Evolutionary conservation across 1,140 invertebrate genomes (phyloP).

Genomic region (Adoxophyes honmai): DNA sequence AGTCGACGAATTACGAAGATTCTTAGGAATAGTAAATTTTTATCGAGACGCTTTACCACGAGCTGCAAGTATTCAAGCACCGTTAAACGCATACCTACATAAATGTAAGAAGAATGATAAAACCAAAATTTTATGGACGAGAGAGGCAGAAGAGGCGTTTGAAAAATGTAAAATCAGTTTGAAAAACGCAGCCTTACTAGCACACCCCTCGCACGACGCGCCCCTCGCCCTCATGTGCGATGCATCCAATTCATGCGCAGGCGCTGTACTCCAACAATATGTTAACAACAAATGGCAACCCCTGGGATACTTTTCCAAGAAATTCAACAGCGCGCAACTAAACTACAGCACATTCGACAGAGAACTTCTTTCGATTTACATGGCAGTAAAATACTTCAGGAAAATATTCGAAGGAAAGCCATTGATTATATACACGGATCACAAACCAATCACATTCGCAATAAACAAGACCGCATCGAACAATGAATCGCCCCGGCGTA

Average conservation of each 20-base stretch:
- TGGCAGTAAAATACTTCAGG: conserved; percentile 35
- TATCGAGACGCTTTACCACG: conserved; percentile 39
- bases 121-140: conserved; percentile 28
- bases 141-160: conserved; percentile 25
- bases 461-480: conserved; percentile 20
- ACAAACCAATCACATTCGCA: conserved; percentile 43
- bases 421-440: conserved; percentile 42
- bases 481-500: conserved; percentile 10
- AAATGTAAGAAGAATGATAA: conserved; percentile 34
- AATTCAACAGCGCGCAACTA: conserved; percentile 28
- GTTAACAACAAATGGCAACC: conserved; percentile 26
- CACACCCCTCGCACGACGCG: conserved; percentile 23
- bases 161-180: conserved; percentile 28
- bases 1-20: conserved; percentile 29
- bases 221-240: conserved; percentile 26
- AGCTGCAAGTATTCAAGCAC: conserved; percentile 31
- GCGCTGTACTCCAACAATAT: conserved; percentile 38
- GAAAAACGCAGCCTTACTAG: conserved; percentile 24
- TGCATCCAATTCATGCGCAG: conserved; percentile 35
- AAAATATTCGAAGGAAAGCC: conserved; percentile 29
- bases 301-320: conserved; percentile 30
- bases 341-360: conserved; percentile 35
- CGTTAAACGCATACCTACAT: conserved; percentile 20
- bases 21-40: conserved; percentile 44
- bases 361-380: conserved; percentile 33